Evolutionary conservation across 2,888 invertebrate species (phyloP), one percentile per base, ranked within the genome.

Genomic region (Drosophila niveifrons): DNA sequence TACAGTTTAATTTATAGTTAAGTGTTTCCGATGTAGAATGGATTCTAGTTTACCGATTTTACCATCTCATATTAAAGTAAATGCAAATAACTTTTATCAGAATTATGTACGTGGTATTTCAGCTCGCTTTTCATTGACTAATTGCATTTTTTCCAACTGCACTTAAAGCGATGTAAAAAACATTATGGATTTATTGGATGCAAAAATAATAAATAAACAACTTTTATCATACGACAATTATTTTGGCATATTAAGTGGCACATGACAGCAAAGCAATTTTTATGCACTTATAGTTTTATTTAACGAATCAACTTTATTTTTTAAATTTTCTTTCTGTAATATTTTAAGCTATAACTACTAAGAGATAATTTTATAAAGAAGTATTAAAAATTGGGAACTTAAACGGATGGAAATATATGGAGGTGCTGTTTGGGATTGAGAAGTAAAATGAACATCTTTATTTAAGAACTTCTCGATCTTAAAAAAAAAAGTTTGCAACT

Each of bases 141-240:
- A n/a, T 10, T 31, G 18, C 8, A 18, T 44, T 48, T 46, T 8
- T 56, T 34, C 48, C 39, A 17, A 17, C 3, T 34, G 46, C 44
- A 55, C 44, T 66, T 31, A 65, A 67, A 72, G 41, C 13, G 48
- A 10, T 51, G 47, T 29, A 55, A 48, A 64, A 58, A 48, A 53
- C 7, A 18, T 29, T 43, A 8, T 52, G 48, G 51, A 59, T 23
- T 55, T 56, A 48, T 59, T 34, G 41, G 29, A 28, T 23, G 34
- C 2, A 41, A 48, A 51, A 65, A 29, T 63, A 72, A 62, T 36
- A 65, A 72, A 62, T 36, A 78, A 48, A 56, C 58, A 76, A 43
- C 31, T 63, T 59, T 69, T 61, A 58, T 53, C 57, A 13, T 44
- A 51, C 34, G 55, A 59, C 59, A 61, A 61, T 73, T 66, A 76